Conservation (phyloP, 2,113 vertebrate genomes). For the Thamnophis sirtalis region DNA sequence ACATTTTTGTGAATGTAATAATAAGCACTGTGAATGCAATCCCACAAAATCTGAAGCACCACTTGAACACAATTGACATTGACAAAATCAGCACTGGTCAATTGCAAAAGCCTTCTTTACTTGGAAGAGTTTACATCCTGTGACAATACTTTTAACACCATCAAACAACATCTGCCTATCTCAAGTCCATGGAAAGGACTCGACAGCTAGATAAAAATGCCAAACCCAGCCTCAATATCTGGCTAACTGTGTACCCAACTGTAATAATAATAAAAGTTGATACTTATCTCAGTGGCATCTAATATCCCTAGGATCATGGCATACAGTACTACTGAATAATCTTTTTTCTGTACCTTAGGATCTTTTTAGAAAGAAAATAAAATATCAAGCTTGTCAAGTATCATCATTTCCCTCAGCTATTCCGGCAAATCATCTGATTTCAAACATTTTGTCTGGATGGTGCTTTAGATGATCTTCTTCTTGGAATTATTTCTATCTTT, state of each 20-base stretch:
- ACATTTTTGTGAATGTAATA: background rate
- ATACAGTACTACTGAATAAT: background rate
- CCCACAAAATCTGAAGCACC: background rate
- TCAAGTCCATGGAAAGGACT: background rate
- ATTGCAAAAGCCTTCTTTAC: background rate
- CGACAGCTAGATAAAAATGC: background rate
- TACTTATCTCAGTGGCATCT: background rate
- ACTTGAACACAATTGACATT: background rate
- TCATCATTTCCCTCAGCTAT: background rate
- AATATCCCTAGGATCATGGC: background rate
- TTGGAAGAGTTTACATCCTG: background rate
- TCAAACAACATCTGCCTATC: background rate
- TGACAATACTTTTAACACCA: background rate
- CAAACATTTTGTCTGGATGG: constrained; percentile 10
- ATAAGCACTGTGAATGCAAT: background rate
- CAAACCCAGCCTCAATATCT: background rate
- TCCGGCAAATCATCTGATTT: constrained; percentile 12
- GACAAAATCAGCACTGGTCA: background rate
- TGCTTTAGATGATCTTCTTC: background rate
- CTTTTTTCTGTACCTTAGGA: background rate
- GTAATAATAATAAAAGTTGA: background rate
- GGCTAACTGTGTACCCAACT: background rate
- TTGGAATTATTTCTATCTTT: constrained; percentile 29
- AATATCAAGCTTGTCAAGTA: background rate
- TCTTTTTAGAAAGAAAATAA: constrained; percentile 11